Conservation (phyloP, 2,797 vertebrate genomes). For the Apogon talboti region DNA sequence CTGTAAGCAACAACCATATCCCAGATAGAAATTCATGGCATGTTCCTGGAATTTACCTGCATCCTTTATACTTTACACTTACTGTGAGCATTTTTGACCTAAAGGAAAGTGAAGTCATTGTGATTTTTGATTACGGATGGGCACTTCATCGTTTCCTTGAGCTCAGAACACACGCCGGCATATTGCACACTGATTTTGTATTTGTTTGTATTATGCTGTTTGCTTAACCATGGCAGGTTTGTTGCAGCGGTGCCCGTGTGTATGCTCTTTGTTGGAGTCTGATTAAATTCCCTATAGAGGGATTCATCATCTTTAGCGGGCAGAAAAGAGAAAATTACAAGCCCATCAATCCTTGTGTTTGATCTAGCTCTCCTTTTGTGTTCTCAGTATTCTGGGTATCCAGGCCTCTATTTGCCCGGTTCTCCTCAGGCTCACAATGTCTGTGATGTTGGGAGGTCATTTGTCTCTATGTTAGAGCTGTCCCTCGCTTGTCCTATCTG, state of each 20-base stretch:
- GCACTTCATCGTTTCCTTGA: slow-evolving; percentile 27
- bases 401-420: slow-evolving; percentile 41
- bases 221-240: slow-evolving; percentile 64
- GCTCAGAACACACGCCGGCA: slow-evolving; percentile 11
- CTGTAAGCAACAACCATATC: slow-evolving; percentile 17
- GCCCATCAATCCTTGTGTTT: slow-evolving; percentile 68
- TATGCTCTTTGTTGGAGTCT: slow-evolving; percentile 58
- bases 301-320: slow-evolving; percentile 74
- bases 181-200: slow-evolving; percentile 27
- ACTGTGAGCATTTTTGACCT: slow-evolving; percentile 14
- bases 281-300: slow-evolving; percentile 71
- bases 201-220: slow-evolving; percentile 63
- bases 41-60: slow-evolving; percentile 37
- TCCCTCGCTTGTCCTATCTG: slow-evolving; percentile 44
- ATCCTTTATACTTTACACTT: slow-evolving; percentile 7
- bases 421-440: slow-evolving; percentile 42
- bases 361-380: slow-evolving; percentile 55
- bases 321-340: slow-evolving; percentile 71
- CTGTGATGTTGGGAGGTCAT: slow-evolving; percentile 53
- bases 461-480: slow-evolving; percentile 68
- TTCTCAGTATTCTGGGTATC: slow-evolving; percentile 33
- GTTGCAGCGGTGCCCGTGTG: slow-evolving; percentile 43
- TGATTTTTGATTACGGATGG: slow-evolving; percentile 22
- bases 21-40: slow-evolving; percentile 36
- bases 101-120: neutral